A percentile compares a stretch with the other conserved stretches of the same genome.
These are phyloP conservation scores for Prochilodus magdalenae DNA, from an alignment of 2,113 vertebrate genomes.

Conservation along the genomic window DNA sequence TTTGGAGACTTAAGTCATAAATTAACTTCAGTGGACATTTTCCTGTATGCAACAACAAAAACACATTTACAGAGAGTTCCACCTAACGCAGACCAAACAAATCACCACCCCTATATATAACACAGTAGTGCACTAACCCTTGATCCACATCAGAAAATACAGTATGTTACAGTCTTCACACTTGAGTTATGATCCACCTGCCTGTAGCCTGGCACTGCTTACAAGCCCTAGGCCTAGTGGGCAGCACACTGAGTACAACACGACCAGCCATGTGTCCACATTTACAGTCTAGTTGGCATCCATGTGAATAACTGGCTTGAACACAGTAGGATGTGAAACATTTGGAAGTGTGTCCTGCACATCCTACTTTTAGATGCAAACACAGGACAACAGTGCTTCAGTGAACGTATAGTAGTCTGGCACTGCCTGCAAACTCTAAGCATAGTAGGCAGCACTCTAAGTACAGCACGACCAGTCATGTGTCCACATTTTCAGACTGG, in stretches of 20 bases:
- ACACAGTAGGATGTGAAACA: too few species aligned
- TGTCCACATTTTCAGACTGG: conserved; percentile 7
- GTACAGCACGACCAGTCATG: conserved; percentile 22
- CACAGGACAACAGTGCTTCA: too few species aligned
- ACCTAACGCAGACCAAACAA: background rate
- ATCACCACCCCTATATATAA: background rate
- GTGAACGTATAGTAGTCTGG: too few species aligned
- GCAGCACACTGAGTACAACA: conserved; percentile 25
- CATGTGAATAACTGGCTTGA: background rate
- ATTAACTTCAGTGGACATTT: too few species aligned
- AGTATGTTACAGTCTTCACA: background rate
- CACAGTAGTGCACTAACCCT: background rate
- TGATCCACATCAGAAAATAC: background rate
- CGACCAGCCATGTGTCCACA: background rate
- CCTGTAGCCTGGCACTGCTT: background rate
- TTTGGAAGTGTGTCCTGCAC: background rate
- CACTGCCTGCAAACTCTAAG: background rate
- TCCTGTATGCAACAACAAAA: too few species aligned
- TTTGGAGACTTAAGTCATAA: too few species aligned
- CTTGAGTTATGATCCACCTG: conserved; percentile 3
- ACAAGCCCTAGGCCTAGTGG: conserved; percentile 3
- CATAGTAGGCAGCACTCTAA: conserved; percentile 6
- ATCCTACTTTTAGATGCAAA: background rate
- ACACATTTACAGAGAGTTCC: background rate
- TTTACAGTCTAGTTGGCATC: background rate